These are phyloP conservation scores for Moxostoma hubbsi DNA, from an alignment of 2,797 vertebrate genomes.

Conservation along the genomic window DNA sequence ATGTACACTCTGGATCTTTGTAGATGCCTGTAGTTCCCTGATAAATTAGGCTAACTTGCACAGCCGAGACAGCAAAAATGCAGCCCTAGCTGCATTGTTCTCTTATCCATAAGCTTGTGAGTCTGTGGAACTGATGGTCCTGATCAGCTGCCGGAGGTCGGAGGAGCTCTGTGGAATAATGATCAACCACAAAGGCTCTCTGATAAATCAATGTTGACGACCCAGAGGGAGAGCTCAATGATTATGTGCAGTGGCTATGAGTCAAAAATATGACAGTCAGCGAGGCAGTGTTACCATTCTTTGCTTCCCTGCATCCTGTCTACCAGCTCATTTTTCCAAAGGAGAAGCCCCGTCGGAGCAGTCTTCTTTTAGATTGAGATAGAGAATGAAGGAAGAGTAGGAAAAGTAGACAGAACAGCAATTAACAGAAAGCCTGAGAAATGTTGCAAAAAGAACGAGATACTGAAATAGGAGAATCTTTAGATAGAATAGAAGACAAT, in stretches of 20 bases:
- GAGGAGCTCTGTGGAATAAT: constrained; percentile 51
- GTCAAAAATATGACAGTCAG: constrained; percentile 49
- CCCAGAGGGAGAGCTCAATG: constrained; percentile 36
- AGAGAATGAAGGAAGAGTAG: neutral
- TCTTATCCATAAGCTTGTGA: constrained; percentile 29
- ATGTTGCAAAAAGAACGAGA: neutral
- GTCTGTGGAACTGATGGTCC: constrained; percentile 47
- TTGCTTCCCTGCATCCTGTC: constrained; percentile 24
- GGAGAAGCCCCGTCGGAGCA: constrained; percentile 12
- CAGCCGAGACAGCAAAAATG: constrained; percentile 35
- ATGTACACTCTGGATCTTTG: neutral
- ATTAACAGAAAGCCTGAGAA: neutral
- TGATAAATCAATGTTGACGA: constrained; percentile 55
- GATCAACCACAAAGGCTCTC: constrained; percentile 48
- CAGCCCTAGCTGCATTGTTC: constrained; percentile 46
- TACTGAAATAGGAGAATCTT: neutral
- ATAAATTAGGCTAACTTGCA: constrained; percentile 27
- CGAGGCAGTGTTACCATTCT: constrained; percentile 15
- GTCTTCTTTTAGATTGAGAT: constrained; percentile 21
- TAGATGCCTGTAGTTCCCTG: constrained; percentile 7
- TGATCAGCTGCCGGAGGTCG: constrained; percentile 43
- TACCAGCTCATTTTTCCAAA: constrained; percentile 35
- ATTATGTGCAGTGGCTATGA: constrained; percentile 42
- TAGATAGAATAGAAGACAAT: neutral
- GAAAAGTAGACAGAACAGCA: neutral